phyloP scores from a whole-genome alignment of 2,113 vertebrate species.

The Nothocercus nigrocapillus region DNA sequence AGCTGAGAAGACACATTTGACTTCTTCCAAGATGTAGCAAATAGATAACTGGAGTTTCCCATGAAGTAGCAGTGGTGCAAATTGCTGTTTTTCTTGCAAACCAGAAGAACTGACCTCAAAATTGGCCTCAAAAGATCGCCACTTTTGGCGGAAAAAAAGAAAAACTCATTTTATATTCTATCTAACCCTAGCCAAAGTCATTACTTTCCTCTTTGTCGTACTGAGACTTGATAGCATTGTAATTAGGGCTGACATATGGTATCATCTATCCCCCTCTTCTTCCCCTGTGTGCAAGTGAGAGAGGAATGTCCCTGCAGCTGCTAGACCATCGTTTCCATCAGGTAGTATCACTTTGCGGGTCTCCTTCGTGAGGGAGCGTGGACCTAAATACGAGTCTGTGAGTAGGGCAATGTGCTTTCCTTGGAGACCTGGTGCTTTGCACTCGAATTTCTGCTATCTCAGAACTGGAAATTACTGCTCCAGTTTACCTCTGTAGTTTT shows the following conservation, averaged over 20 bases:
- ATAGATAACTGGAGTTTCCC: not conserved
- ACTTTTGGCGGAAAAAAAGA: not conserved
- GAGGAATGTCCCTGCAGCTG: not conserved
- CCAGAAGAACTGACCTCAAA: not conserved
- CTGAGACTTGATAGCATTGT: slow-evolving; percentile 44
- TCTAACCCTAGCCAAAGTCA: slow-evolving; percentile 40
- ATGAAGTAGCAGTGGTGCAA: accelerated
- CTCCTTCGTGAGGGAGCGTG: not conserved
- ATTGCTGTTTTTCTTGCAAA: not conserved
- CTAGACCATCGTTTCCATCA: not conserved
- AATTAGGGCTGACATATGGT: slow-evolving; percentile 68
- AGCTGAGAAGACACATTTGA: not conserved
- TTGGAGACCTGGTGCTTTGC: not conserved
- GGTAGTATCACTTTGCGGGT: not conserved
- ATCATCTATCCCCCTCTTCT: slow-evolving; percentile 48
- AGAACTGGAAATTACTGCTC: slow-evolving; percentile 31
- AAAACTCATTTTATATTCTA: not conserved
- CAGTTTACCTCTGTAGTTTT: slow-evolving; percentile 28
- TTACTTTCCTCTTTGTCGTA: slow-evolving; percentile 54
- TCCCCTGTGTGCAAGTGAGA: slow-evolving; percentile 27
- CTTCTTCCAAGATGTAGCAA: not conserved
- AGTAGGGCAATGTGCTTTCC: not conserved
- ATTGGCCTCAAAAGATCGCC: too few species aligned
- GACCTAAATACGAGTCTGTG: not conserved
- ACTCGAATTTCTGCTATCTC: not conserved